Evolutionary conservation across 2,888 invertebrate genomes (phyloP).

Genomic region (Hypomecis punctinalis): DNA sequence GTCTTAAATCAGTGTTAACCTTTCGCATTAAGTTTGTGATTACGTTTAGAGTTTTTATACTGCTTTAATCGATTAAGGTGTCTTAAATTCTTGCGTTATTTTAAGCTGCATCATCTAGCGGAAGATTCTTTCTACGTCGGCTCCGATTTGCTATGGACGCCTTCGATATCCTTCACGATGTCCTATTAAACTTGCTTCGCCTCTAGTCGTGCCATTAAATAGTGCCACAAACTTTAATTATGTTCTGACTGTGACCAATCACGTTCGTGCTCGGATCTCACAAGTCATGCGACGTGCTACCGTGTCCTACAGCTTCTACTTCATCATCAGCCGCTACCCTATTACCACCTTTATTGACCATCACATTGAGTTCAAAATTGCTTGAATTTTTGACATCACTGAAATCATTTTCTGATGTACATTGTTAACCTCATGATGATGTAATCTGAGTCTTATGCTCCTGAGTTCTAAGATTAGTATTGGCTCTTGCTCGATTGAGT

Average conservation of each 20-base stretch:
- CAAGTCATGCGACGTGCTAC: constrained; percentile 84
- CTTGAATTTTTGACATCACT: constrained; percentile 50
- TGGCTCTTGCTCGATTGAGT: constrained; percentile 60
- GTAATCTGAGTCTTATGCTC: constrained; percentile 70
- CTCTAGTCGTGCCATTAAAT: constrained; percentile 81
- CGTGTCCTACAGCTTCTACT: constrained; percentile 69
- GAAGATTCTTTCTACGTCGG: constrained; percentile 44
- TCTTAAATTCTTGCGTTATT: constrained; percentile 28
- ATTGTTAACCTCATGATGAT: constrained; percentile 60
- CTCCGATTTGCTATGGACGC: constrained; percentile 76
- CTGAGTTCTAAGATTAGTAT: constrained; percentile 49
- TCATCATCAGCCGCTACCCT: constrained; percentile 50
- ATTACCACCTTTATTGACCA: constrained; percentile 45
- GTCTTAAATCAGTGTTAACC: constrained; percentile 31
- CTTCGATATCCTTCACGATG: constrained; percentile 76
- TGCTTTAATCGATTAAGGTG: constrained; percentile 20
- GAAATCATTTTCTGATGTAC: constrained; percentile 61
- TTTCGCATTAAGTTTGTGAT: constrained; percentile 27
- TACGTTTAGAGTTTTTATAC: constrained; percentile 16
- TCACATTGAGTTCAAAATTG: constrained; percentile 60
- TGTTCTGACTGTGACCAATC: constrained; percentile 84
- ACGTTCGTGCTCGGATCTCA: constrained; percentile 82
- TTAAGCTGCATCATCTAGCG: constrained; percentile 39
- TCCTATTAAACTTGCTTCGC: constrained; percentile 83
- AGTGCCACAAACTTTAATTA: constrained; percentile 85